Evolutionary conservation across 2,113 vertebrate species (phyloP).

Genomic region (Carlito syrichta): DNA sequence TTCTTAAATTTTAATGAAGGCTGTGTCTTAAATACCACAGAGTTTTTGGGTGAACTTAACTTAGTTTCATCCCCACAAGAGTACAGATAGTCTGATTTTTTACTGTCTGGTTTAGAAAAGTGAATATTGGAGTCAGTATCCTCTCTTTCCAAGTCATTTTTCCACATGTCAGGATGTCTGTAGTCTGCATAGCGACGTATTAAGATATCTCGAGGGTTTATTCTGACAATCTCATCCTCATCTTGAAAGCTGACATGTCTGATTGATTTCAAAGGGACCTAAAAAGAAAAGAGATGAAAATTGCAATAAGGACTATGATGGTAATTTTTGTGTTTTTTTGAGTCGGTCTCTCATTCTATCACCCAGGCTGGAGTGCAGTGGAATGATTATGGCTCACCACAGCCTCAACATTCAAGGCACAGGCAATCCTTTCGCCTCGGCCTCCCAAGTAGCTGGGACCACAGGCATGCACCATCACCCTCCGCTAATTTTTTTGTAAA

Average conservation of each 20-base stretch:
- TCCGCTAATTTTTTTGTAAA: no score
- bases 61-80: slow-evolving; percentile 91
- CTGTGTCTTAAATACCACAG: slow-evolving; percentile 93
- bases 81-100: slow-evolving; percentile 95
- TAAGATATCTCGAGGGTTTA: slow-evolving; percentile 97
- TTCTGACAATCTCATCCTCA: slow-evolving; percentile 97
- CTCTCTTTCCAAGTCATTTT: slow-evolving; percentile 92
- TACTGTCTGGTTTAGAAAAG: slow-evolving; percentile 94
- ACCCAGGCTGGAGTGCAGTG: no score
- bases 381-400: no score
- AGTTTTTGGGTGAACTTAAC: slow-evolving; percentile 88
- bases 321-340: no score
- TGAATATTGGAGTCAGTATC: slow-evolving; percentile 88
- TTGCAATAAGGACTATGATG: neutral
- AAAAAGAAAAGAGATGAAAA: slow-evolving; percentile 60
- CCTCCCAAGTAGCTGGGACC: no score
- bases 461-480: no score
- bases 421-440: no score
- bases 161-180: slow-evolving; percentile 97
- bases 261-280: slow-evolving; percentile 89
- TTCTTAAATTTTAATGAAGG: slow-evolving; percentile 93
- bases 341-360: no score
- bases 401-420: no score
- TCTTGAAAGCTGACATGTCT: slow-evolving; percentile 98
- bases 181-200: slow-evolving; percentile 98